Evolutionary conservation across 2,888 invertebrate species (phyloP).

Genomic region (Beris chalybata): DNA sequence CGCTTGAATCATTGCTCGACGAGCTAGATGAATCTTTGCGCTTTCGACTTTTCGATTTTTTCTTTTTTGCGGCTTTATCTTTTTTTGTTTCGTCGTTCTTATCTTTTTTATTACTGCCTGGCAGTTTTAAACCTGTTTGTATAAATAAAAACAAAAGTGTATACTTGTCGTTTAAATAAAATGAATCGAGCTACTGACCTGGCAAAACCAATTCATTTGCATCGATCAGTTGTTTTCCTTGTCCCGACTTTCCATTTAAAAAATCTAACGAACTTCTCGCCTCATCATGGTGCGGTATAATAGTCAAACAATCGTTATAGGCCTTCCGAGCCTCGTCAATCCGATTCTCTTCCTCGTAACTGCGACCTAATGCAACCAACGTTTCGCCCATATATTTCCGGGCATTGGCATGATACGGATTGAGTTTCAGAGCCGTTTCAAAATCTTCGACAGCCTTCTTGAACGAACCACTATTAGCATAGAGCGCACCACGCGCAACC

Average conservation of each 20-base stretch:
- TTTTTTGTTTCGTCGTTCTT: conserved; percentile 58
- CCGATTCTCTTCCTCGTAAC: conserved; percentile 85
- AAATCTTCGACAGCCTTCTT: conserved; percentile 94
- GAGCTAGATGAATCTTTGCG: conserved; percentile 62
- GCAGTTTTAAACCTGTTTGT: conserved; percentile 43
- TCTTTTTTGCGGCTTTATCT: conserved; percentile 65
- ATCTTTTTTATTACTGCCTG: conserved; percentile 10
- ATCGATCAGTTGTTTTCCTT: conserved; percentile 65
- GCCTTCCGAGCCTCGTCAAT: conserved; percentile 82
- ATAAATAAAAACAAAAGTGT: not conserved
- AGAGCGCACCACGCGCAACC: conserved; percentile 87
- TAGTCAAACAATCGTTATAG: conserved; percentile 79
- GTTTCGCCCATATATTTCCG: conserved; percentile 94
- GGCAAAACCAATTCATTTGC: conserved; percentile 66
- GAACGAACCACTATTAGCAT: conserved; percentile 92
- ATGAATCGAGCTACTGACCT: conserved; percentile 46
- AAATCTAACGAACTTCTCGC: conserved; percentile 82
- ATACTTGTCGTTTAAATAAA: not conserved
- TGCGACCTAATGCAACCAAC: conserved; percentile 82
- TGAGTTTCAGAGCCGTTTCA: conserved; percentile 84
- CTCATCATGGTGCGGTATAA: conserved; percentile 85
- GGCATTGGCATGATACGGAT: conserved; percentile 90
- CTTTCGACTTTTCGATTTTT: conserved; percentile 66
- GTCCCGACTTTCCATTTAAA: conserved; percentile 68
- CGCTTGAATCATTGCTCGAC: conserved; percentile 54